Evolutionary conservation across 2,113 vertebrate species (phyloP), one percentile per base, ranked within the genome.

Genomic region (Anhinga rufa): DNA sequence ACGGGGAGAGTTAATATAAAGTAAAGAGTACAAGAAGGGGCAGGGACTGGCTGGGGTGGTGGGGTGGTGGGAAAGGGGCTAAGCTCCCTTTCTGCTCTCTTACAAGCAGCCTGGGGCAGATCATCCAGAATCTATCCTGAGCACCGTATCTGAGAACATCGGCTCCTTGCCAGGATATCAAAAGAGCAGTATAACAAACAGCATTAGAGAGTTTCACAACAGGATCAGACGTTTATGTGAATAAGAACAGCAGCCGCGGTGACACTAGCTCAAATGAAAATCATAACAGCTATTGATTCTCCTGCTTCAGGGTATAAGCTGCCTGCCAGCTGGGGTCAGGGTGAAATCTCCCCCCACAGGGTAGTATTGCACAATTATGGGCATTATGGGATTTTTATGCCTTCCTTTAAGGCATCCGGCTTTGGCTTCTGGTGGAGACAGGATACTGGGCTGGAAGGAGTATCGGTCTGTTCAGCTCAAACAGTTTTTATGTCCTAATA

Each of bases 401-500:
- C 75, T 96, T 96, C 89, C 86, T 95, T 92, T 46, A 86, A 93
- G 94, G 69, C 92, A 97, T 94, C 96, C 17, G 2, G 58, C 85
- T 26, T 61, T 70, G 66, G 87, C 80, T 75, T 34, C 80, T 93
- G 61, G 7, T 88, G 74, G 93, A 97, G 96, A 92, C 89, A 90
- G 82, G 64, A 90, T 61, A 60, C 68, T 36, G 54, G 71, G 91
- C 87, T 94, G 65, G 62, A 81, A 62, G 80, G 91, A 78, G 81
- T 51, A 42, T 60, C 8, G 49, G 29, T 69, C 87, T 93, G 91
- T 72, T 93, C 94, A 91, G 94, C 87, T 94, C 82, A 60, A 94
- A 40, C 51, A 46, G 89, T 76, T 97, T 97, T 97, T 97, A 96
- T 96, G 91, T 87, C 74, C 95, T 96, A 93, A 96, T 96, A 91